Evolutionary conservation across 2,888 invertebrate species (phyloP).

Genomic region (Patella caerulea): DNA sequence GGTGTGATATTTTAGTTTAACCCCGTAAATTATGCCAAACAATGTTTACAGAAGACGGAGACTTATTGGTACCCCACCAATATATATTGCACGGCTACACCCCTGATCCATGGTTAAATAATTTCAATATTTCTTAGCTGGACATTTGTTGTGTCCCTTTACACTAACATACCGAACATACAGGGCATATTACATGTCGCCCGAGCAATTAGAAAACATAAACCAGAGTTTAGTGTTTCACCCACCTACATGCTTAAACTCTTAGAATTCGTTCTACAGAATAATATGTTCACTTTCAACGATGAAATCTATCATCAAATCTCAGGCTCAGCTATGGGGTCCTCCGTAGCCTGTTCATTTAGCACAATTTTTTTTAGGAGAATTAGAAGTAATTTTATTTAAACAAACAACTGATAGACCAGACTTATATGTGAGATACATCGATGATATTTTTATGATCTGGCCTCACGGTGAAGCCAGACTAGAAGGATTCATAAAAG

Average conservation of each 20-base stretch:
- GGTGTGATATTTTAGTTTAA: too few relatives aligned
- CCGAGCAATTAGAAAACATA: not conserved
- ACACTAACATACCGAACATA: not conserved
- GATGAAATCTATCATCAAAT: not conserved
- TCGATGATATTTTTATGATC: not conserved
- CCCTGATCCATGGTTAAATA: too few relatives aligned
- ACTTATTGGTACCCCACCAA: too few relatives aligned
- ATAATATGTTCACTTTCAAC: not conserved
- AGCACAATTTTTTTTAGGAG: not conserved
- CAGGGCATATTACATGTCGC: not conserved
- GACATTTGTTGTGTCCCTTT: not conserved
- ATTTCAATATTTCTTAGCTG: too few relatives aligned
- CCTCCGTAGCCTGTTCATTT: not conserved
- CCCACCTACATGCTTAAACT: not conserved
- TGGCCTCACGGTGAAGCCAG: not conserved
- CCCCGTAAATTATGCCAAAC: too few relatives aligned
- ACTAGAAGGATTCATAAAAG: not conserved
- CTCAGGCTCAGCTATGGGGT: not conserved
- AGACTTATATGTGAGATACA: not conserved
- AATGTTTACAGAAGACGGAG: too few relatives aligned
- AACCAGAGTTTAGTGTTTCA: not conserved
- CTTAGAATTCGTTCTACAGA: not conserved
- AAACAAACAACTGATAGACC: not conserved
- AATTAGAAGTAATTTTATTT: not conserved
- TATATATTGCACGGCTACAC: too few relatives aligned